A percentile compares a stretch with the other conserved stretches of the same genome.
phyloP scores from a whole-genome alignment of 2,797 vertebrate genomes.

The Girardinus metallicus region DNA sequence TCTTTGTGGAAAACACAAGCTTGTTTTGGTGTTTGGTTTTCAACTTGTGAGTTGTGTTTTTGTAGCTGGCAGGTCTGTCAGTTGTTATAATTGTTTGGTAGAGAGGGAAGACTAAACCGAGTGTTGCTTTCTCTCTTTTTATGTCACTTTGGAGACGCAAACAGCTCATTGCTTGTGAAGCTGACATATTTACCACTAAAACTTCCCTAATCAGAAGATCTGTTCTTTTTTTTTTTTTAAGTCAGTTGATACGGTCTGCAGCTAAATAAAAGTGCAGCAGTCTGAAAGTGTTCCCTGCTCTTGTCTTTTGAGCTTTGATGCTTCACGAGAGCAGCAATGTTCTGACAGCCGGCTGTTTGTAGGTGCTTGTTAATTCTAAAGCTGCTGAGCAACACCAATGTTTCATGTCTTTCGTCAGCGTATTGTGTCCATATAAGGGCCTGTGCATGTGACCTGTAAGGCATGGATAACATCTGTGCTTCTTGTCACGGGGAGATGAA shows the following conservation, averaged over 20 bases:
- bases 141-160: slow-evolving; percentile 16
- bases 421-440: slow-evolving; percentile 87
- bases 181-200: slow-evolving; percentile 39
- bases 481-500: slow-evolving; percentile 82
- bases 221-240: slow-evolving; percentile 20
- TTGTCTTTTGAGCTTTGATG: slow-evolving; percentile 19
- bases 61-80: slow-evolving; percentile 30
- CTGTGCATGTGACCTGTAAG: slow-evolving; percentile 76
- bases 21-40: slow-evolving; percentile 27
- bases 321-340: slow-evolving; percentile 20
- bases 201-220: slow-evolving; percentile 11
- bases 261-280: slow-evolving; percentile 30
- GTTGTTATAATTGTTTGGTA: slow-evolving; percentile 61
- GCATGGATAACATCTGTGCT: slow-evolving; percentile 78
- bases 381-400: slow-evolving; percentile 72
- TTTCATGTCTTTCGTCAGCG: slow-evolving; percentile 74
- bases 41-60: slow-evolving; percentile 28
- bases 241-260: slow-evolving; percentile 25
- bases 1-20: slow-evolving; percentile 42
- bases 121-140: slow-evolving; percentile 18
- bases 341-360: slow-evolving; percentile 35
- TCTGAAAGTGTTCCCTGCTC: not conserved
- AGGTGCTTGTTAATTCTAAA: slow-evolving; percentile 65
- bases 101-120: slow-evolving; percentile 31
- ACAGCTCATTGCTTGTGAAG: slow-evolving; percentile 9